Percentiles rank a stretch among this genome's conserved stretches.
Evolutionary conservation across 2,113 vertebrate genomes (phyloP).

Genomic region (Bubo scandiacus): DNA sequence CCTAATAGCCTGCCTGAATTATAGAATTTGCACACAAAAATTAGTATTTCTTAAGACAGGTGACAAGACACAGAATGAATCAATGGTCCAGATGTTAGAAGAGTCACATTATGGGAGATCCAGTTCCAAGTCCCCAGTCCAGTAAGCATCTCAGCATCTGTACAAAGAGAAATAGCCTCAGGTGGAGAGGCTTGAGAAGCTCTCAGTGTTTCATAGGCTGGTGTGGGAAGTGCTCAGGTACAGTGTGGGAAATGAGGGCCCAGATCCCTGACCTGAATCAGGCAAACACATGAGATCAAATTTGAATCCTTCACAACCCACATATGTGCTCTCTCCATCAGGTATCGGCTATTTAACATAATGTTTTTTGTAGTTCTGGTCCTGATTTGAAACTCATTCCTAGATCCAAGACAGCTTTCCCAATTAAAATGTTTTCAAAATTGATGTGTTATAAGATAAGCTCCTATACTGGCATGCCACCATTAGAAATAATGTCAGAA

Average conservation of each 20-base stretch:
- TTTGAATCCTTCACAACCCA: neutral
- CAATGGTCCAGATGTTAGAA: neutral
- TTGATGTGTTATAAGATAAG: neutral
- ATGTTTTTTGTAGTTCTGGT: neutral
- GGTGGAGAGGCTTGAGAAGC: neutral
- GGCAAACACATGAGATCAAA: neutral
- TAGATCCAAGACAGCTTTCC: neutral
- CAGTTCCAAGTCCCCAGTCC: neutral
- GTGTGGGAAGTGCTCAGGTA: neutral
- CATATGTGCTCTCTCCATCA: neutral
- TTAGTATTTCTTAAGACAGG: neutral
- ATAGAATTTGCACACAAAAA: neutral
- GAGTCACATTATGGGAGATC: neutral
- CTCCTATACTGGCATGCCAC: neutral
- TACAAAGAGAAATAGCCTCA: neutral
- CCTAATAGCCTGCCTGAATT: neutral
- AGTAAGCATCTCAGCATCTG: neutral
- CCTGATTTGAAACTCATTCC: neutral
- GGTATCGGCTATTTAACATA: neutral
- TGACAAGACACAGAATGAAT: neutral
- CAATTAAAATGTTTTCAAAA: neutral
- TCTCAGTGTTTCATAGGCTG: neutral
- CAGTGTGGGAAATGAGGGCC: neutral
- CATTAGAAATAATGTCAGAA: neutral
- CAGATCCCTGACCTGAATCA: neutral